Evolutionary conservation across 2,113 vertebrate genomes (phyloP), one percentile per base, ranked within the genome.

Genomic region (Apodemus speciosus): DNA sequence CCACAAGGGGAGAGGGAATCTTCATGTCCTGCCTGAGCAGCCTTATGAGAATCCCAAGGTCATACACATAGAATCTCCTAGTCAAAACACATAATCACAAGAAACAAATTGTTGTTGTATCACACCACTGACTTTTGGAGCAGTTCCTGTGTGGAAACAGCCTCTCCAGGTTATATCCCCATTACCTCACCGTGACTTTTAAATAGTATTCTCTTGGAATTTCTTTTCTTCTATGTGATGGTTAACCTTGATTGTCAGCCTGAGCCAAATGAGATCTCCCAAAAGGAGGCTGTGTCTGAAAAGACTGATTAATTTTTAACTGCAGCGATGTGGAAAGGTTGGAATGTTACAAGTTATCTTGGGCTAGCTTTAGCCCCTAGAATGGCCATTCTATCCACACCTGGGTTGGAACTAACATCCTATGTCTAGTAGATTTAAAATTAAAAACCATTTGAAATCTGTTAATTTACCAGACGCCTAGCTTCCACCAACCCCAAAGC

Each of bases 181-280:
- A 46, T 46, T 25, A 62, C 21, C 20, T 27, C 56, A 58, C n/a
- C 84, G 32, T 53, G 72, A 51, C 81, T 77, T 94, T 91, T n/a
- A 8, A 51, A 66, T 46, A 69, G 73, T 53, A 91, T 73, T 15
- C 25, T 85, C 38, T 90, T 72, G 83, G 49, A 92, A 89, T 93
- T 86, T 60, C 2, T 83, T 88, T 84, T 35, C 8, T n/a, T 13
- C 11, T 60, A 27, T 56, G 35, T 80, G 35, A 58, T 25, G 21
- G 53, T 80, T 80, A 58, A 80, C 25, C 49, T 58, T 80, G 20
- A 35, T 79, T 38, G 53, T 80, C 77, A 80, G 35, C 53, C 77
- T 38, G 53, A 38, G 53, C 58, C 53, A 38, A 58, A 58, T 38
- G 77, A 58, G 77, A 38, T 38, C 53, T 58, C 21, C 35, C 35